phyloP scores from a whole-genome alignment of 2,888 invertebrate genomes.

The Hypolimnas misippus region DNA sequence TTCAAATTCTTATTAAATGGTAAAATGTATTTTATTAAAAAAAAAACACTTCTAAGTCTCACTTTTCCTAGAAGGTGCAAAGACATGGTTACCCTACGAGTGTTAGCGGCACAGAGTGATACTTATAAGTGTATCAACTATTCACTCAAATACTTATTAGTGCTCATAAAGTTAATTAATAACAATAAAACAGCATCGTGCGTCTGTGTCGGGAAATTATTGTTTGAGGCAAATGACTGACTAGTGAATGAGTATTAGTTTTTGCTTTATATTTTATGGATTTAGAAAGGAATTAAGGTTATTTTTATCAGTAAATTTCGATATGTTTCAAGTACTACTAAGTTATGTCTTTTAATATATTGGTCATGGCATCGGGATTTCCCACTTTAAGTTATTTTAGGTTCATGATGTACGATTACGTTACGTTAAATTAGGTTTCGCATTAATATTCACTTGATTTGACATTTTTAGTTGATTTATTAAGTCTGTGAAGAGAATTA shows the following conservation, averaged over 20 bases:
- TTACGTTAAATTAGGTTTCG: too few relatives aligned
- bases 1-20: too few relatives aligned
- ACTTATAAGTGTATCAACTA: conserved; percentile 69
- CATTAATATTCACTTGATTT: too few relatives aligned
- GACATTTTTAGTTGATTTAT: too few relatives aligned
- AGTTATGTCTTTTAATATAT: not conserved
- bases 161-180: conserved; percentile 53
- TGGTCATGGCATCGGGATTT: too few relatives aligned
- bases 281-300: conserved; percentile 2
- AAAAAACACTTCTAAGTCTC: too few relatives aligned
- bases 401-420: too few relatives aligned
- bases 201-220: conserved; percentile 24
- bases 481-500: too few relatives aligned
- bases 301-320: not conserved
- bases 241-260: not conserved
- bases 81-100: conserved; percentile 45
- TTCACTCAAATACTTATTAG: conserved; percentile 50
- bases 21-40: not conserved
- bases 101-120: conserved; percentile 73
- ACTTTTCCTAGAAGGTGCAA: not conserved
- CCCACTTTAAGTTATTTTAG: too few relatives aligned
- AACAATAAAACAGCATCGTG: conserved; percentile 36
- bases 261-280: not conserved
- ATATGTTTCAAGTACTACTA: not conserved
- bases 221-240: not conserved